Conservation (phyloP, 2,113 vertebrate genomes). For the Ophthalmolycus amberensis region DNA sequence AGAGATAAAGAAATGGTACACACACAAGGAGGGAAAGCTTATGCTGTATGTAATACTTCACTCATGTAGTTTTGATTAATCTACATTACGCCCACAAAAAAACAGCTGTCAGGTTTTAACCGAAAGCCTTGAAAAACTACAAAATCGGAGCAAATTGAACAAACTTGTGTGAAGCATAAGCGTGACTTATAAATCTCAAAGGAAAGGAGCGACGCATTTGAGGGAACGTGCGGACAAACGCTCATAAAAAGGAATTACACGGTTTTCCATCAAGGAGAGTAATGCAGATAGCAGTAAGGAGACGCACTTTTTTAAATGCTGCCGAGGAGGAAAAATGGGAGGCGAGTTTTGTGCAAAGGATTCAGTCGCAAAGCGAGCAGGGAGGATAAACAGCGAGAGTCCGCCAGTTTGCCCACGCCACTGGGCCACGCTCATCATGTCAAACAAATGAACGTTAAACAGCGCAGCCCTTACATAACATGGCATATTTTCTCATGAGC, state of each 20-base stretch:
- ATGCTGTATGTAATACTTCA: no score
- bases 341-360: background rate
- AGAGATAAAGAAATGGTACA: slow-evolving; percentile 24
- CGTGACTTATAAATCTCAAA: background rate
- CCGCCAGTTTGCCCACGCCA: slow-evolving; percentile 32
- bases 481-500: slow-evolving; percentile 77
- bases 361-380: slow-evolving; percentile 1
- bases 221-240: background rate
- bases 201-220: background rate
- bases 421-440: slow-evolving; percentile 61
- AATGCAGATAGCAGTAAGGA: background rate
- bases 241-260: slow-evolving; percentile 10
- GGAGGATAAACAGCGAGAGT: background rate
- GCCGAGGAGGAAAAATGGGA: background rate
- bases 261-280: slow-evolving; percentile 1
- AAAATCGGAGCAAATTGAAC: background rate
- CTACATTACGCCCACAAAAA: background rate
- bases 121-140: background rate
- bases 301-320: background rate
- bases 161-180: background rate
- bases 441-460: slow-evolving; percentile 74
- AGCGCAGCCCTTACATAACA: slow-evolving; percentile 74
- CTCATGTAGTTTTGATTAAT: background rate
- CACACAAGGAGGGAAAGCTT: slow-evolving; percentile 15
- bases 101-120: slow-evolving; percentile 6